Evolutionary conservation across 1,140 invertebrate genomes (phyloP).

Genomic region (Hyles euphorbiae): DNA sequence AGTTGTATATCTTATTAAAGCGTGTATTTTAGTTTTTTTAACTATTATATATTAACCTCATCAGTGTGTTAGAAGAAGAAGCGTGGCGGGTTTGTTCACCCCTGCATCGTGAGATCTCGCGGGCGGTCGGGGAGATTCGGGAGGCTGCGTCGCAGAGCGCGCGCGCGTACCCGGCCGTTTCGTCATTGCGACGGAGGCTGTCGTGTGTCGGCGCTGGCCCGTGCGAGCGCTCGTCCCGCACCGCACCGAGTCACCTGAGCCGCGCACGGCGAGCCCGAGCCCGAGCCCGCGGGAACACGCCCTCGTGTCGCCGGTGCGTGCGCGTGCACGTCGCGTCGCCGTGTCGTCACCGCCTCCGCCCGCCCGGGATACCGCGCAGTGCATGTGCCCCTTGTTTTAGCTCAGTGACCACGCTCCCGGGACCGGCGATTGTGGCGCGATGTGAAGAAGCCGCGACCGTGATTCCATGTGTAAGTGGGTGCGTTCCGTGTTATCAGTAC

Average conservation of each 20-base stretch:
- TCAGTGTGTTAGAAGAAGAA: constrained; percentile 68
- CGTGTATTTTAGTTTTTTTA: too few species aligned
- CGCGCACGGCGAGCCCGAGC: constrained; percentile 28
- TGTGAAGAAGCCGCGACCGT: constrained; percentile 67
- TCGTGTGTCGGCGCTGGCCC: constrained; percentile 66
- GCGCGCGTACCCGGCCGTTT: constrained; percentile 70
- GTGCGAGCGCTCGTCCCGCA: constrained; percentile 53
- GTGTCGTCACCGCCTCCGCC: constrained; percentile 16
- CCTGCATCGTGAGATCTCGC: constrained; percentile 50
- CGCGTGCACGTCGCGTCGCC: constrained; percentile 9
- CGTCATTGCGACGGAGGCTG: constrained; percentile 72
- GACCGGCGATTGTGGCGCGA: constrained; percentile 67
- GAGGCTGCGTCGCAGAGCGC: constrained; percentile 63
- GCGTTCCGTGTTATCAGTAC: constrained; percentile 49
- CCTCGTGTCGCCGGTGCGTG: constrained; percentile 30
- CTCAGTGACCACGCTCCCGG: constrained; percentile 51
- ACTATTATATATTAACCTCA: too few species aligned
- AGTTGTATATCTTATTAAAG: too few species aligned
- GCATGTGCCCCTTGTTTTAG: constrained; percentile 41
- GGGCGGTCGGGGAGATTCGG: constrained; percentile 49
- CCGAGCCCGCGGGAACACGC: constrained; percentile 37
- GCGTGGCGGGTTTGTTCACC: constrained; percentile 70
- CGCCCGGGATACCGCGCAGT: constrained; percentile 32
- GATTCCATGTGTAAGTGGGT: constrained; percentile 71
- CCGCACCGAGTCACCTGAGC: constrained; percentile 36